Percentiles rank a stretch among this genome's conserved stretches.
Conservation (phyloP, 2,888 invertebrate genomes). For the Nemotelus nigrinus region DNA sequence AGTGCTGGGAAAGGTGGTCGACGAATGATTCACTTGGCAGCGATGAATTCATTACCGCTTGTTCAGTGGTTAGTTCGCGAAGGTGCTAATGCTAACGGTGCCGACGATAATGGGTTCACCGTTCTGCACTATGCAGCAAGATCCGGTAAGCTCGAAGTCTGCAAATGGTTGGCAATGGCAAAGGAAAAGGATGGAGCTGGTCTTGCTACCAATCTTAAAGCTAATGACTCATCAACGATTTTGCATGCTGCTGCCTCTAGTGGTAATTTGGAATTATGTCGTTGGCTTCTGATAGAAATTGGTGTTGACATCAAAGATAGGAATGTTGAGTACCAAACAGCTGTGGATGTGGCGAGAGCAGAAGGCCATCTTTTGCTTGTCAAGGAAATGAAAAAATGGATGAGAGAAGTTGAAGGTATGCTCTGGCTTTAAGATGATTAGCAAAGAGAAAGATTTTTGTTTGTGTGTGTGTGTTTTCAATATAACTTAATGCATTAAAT, state of each 20-base stretch:
- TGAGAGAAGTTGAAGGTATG: no score
- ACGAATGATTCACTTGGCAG: not conserved
- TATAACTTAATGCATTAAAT: no score
- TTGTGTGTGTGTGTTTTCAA: no score
- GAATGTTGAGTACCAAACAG: not conserved
- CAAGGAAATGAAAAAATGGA: no score
- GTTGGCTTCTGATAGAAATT: no score
- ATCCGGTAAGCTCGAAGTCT: constrained; percentile 12
- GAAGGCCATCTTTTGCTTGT: no score
- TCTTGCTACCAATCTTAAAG: no score
- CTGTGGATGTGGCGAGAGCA: not conserved
- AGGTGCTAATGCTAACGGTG: constrained; percentile 1
- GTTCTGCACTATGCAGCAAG: constrained; percentile 24
- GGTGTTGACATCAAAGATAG: no score
- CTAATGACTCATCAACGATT: not conserved
- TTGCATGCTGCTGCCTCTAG: constrained; percentile 8
- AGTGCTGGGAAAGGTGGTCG: not conserved
- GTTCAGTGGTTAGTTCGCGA: not conserved
- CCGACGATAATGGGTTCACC: not conserved
- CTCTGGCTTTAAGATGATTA: no score
- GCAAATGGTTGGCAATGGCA: constrained; percentile 5
- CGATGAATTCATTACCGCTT: not conserved
- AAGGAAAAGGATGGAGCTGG: constrained; percentile 2
- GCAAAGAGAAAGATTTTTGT: no score
- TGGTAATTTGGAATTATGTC: not conserved